Evolutionary conservation across 2,797 vertebrate genomes (phyloP), one percentile per base, ranked within the genome.

Genomic region (Amphiprion clarkii): DNA sequence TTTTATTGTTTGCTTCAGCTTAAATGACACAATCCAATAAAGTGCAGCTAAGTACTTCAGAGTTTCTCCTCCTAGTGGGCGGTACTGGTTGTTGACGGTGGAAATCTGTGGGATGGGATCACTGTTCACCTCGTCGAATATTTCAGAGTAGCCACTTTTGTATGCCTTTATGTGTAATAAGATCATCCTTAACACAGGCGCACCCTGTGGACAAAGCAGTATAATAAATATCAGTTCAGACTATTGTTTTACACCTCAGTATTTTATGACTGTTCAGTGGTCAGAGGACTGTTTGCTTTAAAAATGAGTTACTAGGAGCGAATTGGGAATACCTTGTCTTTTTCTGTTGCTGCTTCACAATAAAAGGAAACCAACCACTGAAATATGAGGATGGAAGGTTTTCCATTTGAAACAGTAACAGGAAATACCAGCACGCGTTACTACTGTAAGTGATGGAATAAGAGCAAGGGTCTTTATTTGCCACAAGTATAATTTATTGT

Each of bases 41-140:
- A 57, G 63, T 66, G n/a, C 23, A 55, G 31, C 9, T 39, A 33
- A 53, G 59, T 40, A 6, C 39, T 44, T 39, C 21, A 54, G 36
- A 58, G 40, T 59, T 66, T 54, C 25, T 71, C 70, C 72, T 71
- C 14, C 68, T 68, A 73, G 55, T 62, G 51, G n/a, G 19, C 4
- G 3, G 23, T 44, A 40, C 52, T 36, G 12, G 3, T 39, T 82
- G 66, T 81, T 80, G 63, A 60, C 56, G 21, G 51, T 25, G 5
- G 36, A 23, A 40, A 55, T 63, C 58, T 67, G 31, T 33, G 5
- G 39, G 60, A 53, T 9, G 13, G 29, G 29, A 63, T 67, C 33
- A 12, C n/a, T 40, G 17, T 16, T 71, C 66, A 63, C 19, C 46
- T 69, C 1, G 42, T 11, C 59, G 44, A 48, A 44, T 61, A 48